Base-by-base conservation (phyloP, 2,113 vertebrate genomes). In the Tauraco erythrolophus region DNA sequence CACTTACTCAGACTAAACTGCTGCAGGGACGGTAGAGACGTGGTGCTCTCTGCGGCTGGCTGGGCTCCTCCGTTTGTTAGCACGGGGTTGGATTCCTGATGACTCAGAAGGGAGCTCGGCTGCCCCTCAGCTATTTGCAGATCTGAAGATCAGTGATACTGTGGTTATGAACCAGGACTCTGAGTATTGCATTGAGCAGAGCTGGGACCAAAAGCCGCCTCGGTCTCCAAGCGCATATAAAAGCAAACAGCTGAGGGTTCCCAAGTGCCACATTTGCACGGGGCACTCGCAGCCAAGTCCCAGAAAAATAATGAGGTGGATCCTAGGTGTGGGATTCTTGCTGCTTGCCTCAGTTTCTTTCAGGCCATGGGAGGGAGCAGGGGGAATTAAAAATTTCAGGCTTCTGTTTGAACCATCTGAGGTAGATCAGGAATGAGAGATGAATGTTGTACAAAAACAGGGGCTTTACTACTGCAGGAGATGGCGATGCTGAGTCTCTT, bases 71-170 rank as follows among this genome's bases (percentile, higher is more conserved):
- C 17, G 1, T 35, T 78, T 45, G 11, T 81, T 91, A 78, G 60
- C 13, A 4, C 3, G 9, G 53, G 39, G 22, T 4, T 91, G 91
- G 46, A 48, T 87, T 89, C 75, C 60, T 93, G 84, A 71, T 79
- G 84, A 23, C 53, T 96, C 77, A 48, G 57, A 53, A 91, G 84
- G 88, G 72, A 95, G 33, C 69, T 69, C 2, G 0, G 43, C 80
- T 78, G 70, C 91, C 86, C 77, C 86, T 91, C 43, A 48, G 96
- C 92, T 94, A 28, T 89, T 88, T 78, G 71, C 76, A 81, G 60
- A 41, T 68, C 83, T 81, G 56, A 84, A 70, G 14, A 76, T 77
- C 79, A 27, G 28, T 56, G 62, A 4, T 15, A 2, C 51, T 72
- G 48, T 43, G 54, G 57, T 71, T 39, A 14, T 27, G 75, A 92